Evolutionary conservation across 1,140 invertebrate genomes (phyloP).

Genomic region (Dysdera silvatica): DNA sequence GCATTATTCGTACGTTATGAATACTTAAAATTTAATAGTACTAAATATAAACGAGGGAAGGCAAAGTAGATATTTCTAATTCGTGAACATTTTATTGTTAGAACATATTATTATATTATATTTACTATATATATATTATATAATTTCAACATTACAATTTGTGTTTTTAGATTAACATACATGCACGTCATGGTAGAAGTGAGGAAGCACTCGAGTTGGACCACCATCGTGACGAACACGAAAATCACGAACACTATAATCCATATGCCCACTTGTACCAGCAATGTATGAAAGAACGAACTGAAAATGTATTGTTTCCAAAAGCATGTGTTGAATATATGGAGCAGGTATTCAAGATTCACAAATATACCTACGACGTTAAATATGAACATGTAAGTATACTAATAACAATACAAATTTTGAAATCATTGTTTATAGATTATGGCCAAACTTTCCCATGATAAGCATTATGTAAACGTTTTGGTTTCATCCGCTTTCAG

Average conservation of each 20-base stretch:
- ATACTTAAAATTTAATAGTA: no score
- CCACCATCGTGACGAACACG: background rate
- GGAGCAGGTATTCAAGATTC: background rate
- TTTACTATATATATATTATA: no score
- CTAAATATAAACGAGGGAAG: no score
- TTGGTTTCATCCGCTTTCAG: constrained; percentile 1
- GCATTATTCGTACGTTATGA: no score
- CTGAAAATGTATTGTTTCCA: background rate
- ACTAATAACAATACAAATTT: background rate
- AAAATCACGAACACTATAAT: constrained; percentile 27
- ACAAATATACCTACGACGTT: constrained; percentile 12
- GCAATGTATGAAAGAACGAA: constrained; percentile 13
- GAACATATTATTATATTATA: no score
- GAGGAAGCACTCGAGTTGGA: constrained; percentile 24
- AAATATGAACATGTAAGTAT: constrained; percentile 24
- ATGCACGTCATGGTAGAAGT: constrained; percentile 2
- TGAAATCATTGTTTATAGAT: no score
- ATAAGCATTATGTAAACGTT: no score
- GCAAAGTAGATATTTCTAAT: no score
- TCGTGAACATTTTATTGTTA: no score
- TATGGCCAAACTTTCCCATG: no score
- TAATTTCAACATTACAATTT: no score
- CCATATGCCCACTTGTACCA: constrained; percentile 23
- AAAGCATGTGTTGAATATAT: constrained; percentile 19
- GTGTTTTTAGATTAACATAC: constrained; percentile 9